phyloP scores from a whole-genome alignment of 2,113 vertebrate species.

The Elanus axillaris region DNA sequence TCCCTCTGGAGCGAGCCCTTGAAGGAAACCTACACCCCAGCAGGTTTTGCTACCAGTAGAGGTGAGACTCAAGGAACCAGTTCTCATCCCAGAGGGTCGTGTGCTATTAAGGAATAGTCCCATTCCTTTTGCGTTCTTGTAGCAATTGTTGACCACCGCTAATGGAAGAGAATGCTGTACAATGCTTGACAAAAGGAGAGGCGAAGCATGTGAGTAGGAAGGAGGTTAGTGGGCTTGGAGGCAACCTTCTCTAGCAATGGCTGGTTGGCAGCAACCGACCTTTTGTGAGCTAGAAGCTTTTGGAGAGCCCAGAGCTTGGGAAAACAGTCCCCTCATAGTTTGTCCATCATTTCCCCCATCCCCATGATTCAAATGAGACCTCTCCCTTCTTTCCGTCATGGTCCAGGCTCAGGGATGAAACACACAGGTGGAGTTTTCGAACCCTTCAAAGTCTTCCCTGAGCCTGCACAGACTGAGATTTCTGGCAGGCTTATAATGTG shows the following conservation, averaged over 20 bases:
- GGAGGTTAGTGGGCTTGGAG: neutral
- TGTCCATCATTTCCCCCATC: fast-evolving
- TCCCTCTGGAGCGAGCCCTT: neutral
- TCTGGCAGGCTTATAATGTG: neutral
- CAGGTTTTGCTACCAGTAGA: neutral
- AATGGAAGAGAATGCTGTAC: neutral
- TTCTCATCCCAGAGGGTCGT: neutral
- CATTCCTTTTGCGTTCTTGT: neutral
- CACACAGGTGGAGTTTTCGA: neutral
- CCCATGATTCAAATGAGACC: neutral
- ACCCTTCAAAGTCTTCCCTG: neutral
- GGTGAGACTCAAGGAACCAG: neutral
- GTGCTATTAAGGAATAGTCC: neutral
- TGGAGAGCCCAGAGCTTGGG: neutral
- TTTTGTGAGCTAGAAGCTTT: neutral
- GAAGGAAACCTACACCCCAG: neutral
- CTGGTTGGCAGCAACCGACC: neutral
- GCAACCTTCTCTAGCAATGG: neutral
- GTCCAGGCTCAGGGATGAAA: neutral
- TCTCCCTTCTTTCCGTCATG: neutral
- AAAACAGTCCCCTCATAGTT: neutral
- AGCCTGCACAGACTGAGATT: neutral
- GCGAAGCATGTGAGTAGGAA: neutral
- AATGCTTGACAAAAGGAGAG: neutral
- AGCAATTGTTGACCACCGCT: neutral